Conservation (phyloP, 2,888 invertebrate genomes). For the Pyrochroa serraticornis region DNA sequence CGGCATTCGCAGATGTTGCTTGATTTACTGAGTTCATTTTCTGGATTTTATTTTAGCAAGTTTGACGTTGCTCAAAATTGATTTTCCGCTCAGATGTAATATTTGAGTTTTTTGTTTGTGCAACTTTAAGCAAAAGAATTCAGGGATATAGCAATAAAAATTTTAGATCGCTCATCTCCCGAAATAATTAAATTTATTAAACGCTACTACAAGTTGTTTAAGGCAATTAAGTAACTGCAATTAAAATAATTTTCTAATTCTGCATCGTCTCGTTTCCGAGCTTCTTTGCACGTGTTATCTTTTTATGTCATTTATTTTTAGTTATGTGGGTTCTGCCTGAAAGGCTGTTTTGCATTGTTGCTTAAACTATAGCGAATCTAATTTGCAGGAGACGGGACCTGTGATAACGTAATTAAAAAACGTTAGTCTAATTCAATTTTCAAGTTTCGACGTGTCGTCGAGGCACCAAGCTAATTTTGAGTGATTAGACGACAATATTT, state of each 20-base stretch:
- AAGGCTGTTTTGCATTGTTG: not conserved
- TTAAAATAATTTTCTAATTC: no score
- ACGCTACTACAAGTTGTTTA: no score
- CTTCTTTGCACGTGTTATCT: not conserved
- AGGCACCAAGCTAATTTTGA: no score
- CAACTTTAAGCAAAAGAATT: not conserved
- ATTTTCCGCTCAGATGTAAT: conserved; percentile 6
- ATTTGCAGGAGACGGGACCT: no score
- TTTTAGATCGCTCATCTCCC: no score
- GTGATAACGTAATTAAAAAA: no score
- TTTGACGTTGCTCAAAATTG: conserved; percentile 12
- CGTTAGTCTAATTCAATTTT: no score
- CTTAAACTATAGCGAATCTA: not conserved
- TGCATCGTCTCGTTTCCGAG: not conserved
- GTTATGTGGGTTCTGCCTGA: not conserved
- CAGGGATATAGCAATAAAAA: not conserved
- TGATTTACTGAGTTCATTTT: conserved; percentile 18
- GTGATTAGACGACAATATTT: conserved; percentile 5
- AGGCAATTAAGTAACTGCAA: no score
- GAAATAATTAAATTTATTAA: no score
- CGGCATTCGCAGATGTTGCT: conserved; percentile 1
- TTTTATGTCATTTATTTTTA: not conserved
- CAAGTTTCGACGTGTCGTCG: no score
- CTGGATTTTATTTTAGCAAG: conserved; percentile 4
- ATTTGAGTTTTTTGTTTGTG: not conserved